Evolutionary conservation across 2,113 vertebrate species (phyloP), one percentile per base, ranked within the genome.

Genomic region (Grammomys dolichurus): DNA sequence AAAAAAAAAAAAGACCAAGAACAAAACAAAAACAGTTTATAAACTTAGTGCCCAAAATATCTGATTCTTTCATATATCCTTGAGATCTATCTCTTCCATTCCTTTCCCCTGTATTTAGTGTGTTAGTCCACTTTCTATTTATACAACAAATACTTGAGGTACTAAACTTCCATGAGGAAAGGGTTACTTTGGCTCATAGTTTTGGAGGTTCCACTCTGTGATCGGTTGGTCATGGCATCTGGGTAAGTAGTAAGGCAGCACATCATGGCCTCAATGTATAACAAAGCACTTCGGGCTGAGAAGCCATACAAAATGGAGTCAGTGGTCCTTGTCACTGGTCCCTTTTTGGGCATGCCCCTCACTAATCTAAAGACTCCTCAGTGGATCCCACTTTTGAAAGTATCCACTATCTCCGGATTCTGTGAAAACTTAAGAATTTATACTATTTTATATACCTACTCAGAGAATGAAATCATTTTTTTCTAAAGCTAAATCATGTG

Each of bases 41-140:
- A 95, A 80, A 90, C 76, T 84, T 90, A 96, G 70, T 93, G 63
- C 87, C 26, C 67, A 65, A 54, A 97, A 90, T 94, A 78, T 70
- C 31, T 3, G 20, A 87, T 92, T 95, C 86, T 13, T 56, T 33
- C 75, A 67, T 81, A 13, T 43, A 95, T 84, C 24, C 73, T 89
- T 91, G 26, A 92, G 24, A 67, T 4, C 13, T 54, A 67, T 4
- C 13, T 54, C 1, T 7, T 92, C 58, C n/a, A 19, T 81, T 22
- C 33, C 81, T 80, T 88, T 86, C 10, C 60, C 87, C 63, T 70
- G 4, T 88, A 43, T 51, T 89, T 36, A 75, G 36, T 46, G 16
- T 72, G 17, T 91, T 60, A 72, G 33, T 90, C 20, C 36, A 19
- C 24, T 58, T 70, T 58, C 17, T 60, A 6, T 91, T 82, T 56